Conservation (phyloP, 1,140 invertebrate species). For the Dermatophagoides farinae region DNA sequence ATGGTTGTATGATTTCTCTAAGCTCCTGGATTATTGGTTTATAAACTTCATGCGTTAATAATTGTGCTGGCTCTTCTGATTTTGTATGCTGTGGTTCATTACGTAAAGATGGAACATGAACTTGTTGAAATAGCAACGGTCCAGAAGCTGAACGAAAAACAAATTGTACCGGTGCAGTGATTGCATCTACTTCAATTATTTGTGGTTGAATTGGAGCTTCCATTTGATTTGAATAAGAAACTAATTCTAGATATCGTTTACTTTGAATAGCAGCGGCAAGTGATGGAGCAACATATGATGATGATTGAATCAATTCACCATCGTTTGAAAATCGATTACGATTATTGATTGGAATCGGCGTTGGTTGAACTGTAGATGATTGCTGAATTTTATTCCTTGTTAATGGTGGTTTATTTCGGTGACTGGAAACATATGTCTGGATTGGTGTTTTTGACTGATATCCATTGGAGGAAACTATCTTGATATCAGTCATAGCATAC, state of each 20-base stretch:
- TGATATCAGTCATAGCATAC: no score
- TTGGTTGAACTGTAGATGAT: not conserved
- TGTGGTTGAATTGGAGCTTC: not conserved
- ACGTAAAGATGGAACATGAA: not conserved
- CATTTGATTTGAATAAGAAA: not conserved
- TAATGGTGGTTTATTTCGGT: no score
- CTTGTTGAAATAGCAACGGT: not conserved
- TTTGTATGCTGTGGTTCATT: not conserved
- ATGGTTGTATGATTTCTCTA: slow-evolving; percentile 5
- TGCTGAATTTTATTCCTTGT: not conserved
- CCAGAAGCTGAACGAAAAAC: not conserved
- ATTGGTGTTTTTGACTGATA: no score
- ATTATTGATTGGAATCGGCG: no score
- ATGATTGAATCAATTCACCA: not conserved
- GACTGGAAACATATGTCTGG: no score
- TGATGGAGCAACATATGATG: not conserved
- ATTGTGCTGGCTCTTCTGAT: not conserved
- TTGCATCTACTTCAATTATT: not conserved
- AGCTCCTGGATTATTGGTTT: not conserved
- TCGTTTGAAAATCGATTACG: no score
- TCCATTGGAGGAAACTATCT: no score
- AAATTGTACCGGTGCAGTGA: not conserved
- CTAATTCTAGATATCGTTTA: not conserved
- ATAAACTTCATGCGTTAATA: not conserved
- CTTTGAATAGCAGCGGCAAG: not conserved